Percentiles rank a stretch among this genome's conserved stretches.
These are phyloP conservation scores for Phymastichus coffea DNA, from an alignment of 1,140 invertebrate genomes.

Conservation along the genomic window DNA sequence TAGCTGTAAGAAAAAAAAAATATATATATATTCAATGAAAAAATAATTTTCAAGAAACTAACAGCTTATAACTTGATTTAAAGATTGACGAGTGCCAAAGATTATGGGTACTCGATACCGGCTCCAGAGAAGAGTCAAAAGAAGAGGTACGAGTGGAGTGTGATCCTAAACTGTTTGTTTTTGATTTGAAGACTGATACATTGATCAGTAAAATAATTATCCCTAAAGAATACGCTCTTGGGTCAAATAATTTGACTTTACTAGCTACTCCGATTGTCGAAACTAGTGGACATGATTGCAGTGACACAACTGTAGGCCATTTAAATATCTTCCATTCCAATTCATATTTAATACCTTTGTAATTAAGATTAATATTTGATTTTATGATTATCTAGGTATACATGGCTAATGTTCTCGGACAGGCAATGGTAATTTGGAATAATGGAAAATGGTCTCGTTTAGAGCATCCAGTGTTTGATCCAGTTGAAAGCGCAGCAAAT, in stretches of 20 bases:
- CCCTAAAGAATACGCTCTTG: slow-evolving; percentile 17
- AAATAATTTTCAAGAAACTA: neutral
- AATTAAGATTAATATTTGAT: too few relatives aligned
- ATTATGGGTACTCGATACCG: neutral
- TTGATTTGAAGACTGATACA: neutral
- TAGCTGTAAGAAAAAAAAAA: neutral
- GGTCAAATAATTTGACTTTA: neutral
- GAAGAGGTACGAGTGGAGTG: neutral
- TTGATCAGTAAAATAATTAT: neutral
- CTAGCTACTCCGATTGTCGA: neutral
- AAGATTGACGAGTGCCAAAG: neutral
- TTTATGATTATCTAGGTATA: neutral
- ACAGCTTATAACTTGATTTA: slow-evolving; percentile 1
- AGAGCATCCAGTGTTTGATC: neutral
- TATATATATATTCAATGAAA: neutral
- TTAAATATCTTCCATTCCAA: neutral
- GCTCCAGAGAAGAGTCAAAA: neutral
- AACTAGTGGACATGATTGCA: neutral
- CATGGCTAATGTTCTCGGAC: neutral
- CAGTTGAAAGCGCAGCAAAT: slow-evolving; percentile 10
- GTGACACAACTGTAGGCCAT: neutral
- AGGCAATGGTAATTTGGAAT: neutral
- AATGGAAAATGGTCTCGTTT: neutral
- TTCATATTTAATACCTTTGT: too few relatives aligned
- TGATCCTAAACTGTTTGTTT: neutral